Evolutionary conservation across 2,113 vertebrate genomes (phyloP).

Genomic region (Speoplatyrhinus poulsoni): DNA sequence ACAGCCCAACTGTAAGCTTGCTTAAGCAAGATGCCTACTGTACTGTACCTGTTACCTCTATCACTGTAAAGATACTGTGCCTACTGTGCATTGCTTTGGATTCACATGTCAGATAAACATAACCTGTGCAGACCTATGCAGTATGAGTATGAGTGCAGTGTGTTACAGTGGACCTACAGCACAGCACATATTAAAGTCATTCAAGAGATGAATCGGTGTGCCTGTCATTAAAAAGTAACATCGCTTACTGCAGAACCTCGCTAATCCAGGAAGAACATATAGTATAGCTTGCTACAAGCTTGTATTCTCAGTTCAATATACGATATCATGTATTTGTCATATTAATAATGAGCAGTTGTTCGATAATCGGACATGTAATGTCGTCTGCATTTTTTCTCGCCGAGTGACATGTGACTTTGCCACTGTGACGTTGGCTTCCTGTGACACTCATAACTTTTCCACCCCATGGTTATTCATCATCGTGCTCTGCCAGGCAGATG

Average conservation of each 20-base stretch:
- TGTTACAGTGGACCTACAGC: too few species aligned
- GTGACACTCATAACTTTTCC: slow-evolving; percentile 43
- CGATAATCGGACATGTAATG: slow-evolving; percentile 10
- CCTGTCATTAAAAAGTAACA: not conserved
- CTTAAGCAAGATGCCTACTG: too few species aligned
- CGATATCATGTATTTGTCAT: too few species aligned
- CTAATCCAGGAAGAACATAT: slow-evolving; percentile 28
- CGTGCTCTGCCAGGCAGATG: slow-evolving; percentile 64
- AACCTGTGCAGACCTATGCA: too few species aligned
- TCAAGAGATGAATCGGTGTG: not conserved
- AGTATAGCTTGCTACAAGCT: too few species aligned
- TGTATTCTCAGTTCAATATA: too few species aligned
- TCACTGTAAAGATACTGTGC: too few species aligned
- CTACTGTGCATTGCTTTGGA: too few species aligned
- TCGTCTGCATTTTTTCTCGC: slow-evolving; percentile 11
- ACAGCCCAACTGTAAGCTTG: too few species aligned
- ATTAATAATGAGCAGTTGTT: not conserved
- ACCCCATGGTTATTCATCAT: slow-evolving; percentile 63
- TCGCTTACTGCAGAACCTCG: not conserved
- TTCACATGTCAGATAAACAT: too few species aligned
- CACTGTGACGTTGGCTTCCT: slow-evolving; percentile 39
- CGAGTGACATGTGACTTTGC: slow-evolving; percentile 38
- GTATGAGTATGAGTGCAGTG: too few species aligned
- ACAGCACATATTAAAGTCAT: not conserved
- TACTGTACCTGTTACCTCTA: too few species aligned